phyloP scores from a whole-genome alignment of 2,797 vertebrate species.

The Smutsia gigantea region DNA sequence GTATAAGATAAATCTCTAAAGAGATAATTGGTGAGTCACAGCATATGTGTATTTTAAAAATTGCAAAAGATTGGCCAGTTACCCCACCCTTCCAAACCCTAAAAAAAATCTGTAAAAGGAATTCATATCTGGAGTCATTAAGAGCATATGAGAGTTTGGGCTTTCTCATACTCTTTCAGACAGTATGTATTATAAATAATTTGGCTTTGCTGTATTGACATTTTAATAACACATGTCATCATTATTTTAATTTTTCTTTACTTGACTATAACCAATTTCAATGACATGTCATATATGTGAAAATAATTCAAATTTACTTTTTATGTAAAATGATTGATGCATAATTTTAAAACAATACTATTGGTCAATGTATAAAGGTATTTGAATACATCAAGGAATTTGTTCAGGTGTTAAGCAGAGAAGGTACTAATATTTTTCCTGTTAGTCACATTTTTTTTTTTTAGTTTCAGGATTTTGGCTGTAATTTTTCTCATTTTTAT shows the following conservation, averaged over 20 bases:
- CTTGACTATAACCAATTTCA: background rate
- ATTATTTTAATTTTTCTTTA: conserved; percentile 5
- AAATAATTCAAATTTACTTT: background rate
- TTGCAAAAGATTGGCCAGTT: background rate
- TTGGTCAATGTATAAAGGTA: background rate
- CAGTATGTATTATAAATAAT: background rate
- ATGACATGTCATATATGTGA: background rate
- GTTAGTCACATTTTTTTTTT: background rate
- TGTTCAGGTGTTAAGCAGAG: background rate
- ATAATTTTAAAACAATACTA: background rate
- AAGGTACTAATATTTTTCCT: background rate
- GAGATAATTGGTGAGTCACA: background rate
- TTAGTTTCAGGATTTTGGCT: background rate
- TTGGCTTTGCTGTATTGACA: background rate
- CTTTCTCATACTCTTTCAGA: background rate
- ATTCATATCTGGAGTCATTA: background rate
- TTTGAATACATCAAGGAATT: background rate
- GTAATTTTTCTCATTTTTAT: background rate
- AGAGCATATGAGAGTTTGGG: background rate
- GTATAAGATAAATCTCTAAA: background rate
- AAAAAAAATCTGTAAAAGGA: background rate
- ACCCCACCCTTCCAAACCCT: fast-evolving
- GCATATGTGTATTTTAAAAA: background rate
- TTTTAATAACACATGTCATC: background rate
- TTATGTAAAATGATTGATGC: background rate